Percentiles rank a stretch among this genome's conserved stretches.
Evolutionary conservation across 2,797 vertebrate species (phyloP).

Genomic region (Malacoctenus gilli): DNA sequence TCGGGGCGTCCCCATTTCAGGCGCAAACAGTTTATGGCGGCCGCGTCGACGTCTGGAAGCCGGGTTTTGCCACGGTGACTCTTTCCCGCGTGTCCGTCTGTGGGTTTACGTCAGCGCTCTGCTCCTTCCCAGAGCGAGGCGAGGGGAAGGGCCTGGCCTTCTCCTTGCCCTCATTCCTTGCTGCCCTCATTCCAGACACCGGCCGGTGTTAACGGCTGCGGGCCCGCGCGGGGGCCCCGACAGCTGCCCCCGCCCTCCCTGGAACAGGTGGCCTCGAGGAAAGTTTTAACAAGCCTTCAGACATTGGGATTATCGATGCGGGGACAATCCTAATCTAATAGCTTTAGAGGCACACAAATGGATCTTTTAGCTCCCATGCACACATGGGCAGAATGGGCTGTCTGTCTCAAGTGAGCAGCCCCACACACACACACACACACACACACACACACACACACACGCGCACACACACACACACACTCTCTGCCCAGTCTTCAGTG

Average conservation of each 20-base stretch:
- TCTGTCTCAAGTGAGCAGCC: constrained; percentile 48
- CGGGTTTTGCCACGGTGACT: constrained; percentile 36
- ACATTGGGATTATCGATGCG: constrained; percentile 64
- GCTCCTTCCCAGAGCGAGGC: constrained; percentile 30
- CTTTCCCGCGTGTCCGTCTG: constrained; percentile 31
- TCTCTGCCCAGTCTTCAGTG: constrained; percentile 40
- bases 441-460: too few species aligned
- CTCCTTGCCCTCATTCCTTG: constrained; percentile 17
- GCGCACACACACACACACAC: too few species aligned
- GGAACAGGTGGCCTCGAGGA: constrained; percentile 78
- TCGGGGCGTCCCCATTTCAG: too few species aligned
- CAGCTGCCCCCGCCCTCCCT: constrained; percentile 68
- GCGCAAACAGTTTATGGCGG: constrained; percentile 18
- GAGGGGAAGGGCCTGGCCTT: constrained; percentile 14
- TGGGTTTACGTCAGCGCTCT: constrained; percentile 43
- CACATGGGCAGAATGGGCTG: constrained; percentile 44
- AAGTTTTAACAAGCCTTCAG: constrained; percentile 76
- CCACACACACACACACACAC: too few species aligned
- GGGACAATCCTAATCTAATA: constrained; percentile 66
- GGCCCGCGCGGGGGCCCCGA: constrained; percentile 44
- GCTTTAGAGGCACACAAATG: constrained; percentile 58
- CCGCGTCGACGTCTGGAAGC: constrained; percentile 33
- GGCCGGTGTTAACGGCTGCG: constrained; percentile 38
- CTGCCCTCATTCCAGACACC: constrained; percentile 28
- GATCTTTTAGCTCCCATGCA: constrained; percentile 38